Evolutionary conservation across 2,888 invertebrate species (phyloP), one percentile per base, ranked within the genome.

Genomic region (Conomelus anceps): DNA sequence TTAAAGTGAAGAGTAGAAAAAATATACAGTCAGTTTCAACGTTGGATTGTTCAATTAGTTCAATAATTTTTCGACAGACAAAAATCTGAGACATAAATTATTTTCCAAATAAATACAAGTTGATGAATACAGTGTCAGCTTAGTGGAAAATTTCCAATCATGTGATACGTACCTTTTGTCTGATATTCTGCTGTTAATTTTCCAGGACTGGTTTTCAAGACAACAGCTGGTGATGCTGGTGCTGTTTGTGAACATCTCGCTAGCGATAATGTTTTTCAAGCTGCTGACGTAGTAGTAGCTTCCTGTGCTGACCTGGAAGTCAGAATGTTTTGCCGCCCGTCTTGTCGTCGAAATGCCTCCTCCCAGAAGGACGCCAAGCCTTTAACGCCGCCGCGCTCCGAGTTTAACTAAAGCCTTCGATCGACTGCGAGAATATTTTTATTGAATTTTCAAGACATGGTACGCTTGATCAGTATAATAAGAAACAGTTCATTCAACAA

Each of bases 221-320:
- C 98, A 98, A 95, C 98, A 98, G 95, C 95, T 98, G 94, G 97
- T 98, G 94, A 96, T 98, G 95, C 95, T 98, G 93, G 98, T 98
- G 93, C 95, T 98, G 92, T 97, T 98, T 95, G 96, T 98, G 95
- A 98, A 98, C 95, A 96, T 98, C 94, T 97, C 97, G 92, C 94
- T 98, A 95, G 98, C 98, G 94, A 96, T 98, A 94, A 96, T 98
- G 96, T 98, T 98, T 95, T 97, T 98, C 95, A 98, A 98, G 94
- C 95, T 98, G 95, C 95, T 98, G 93, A 98, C 98, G 97, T 98
- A 98, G 97, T 92, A 91, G 90, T 89, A 85, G 86, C 85, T 89
- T 88, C 87, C 11, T 88, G 89, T 88, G 86, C 88, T 88, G 23
- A 84, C 63, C 41, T 89, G 89, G 86, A 20, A 63, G 63, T 63